Evolutionary conservation across 2,113 vertebrate species (phyloP), one percentile per base, ranked within the genome.

Genomic region (Heliornis fulica): DNA sequence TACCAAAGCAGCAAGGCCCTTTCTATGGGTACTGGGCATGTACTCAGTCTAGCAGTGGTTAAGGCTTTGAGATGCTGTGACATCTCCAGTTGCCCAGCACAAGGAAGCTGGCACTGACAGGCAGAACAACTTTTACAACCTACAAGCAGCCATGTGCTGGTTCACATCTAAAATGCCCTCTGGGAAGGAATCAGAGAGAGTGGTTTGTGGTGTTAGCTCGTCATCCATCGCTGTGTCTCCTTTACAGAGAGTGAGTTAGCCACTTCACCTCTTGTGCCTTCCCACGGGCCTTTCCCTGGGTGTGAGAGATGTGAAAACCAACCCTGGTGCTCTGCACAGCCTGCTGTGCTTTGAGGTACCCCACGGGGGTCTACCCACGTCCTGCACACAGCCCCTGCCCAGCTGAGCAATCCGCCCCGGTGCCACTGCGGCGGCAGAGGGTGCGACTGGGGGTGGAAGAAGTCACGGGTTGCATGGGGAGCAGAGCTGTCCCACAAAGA

Each of bases 391-490:
- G 22, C 22, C 61, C 11, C n/a, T 29, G 15, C 59, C 6, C 0
- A 25, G 6, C 7, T 21, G 5, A 34, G 21, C 9, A n/a, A 13
- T 25, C 22, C 0, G 0, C n/a, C 51, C 28, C 4, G 38, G 14
- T 20, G 53, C 15, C 0, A 0, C 9, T 8, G 36, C 1, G 5
- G 34, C 0, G 3, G 36, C 4, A 2, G 26, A 0, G 4, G 53
- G 13, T 18, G 38, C 81, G 54, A 16, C 1, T 4, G 1, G 2
- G 4, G 11, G 4, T 13, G 3, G 34, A 40, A n/a, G 53, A 11
- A 1, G 13, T 17, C 0, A 0, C 22, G 56, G 25, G 40, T 18
- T 5, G 3, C 8, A 0, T 22, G 18, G 23, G 36, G 32, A 76
- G 48, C 28, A 64, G 16, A 60, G 21, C 16, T 50, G n/a, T 14